phyloP scores from a whole-genome alignment of 2,113 vertebrate species.

The Cynoglossus semilaevis region DNA sequence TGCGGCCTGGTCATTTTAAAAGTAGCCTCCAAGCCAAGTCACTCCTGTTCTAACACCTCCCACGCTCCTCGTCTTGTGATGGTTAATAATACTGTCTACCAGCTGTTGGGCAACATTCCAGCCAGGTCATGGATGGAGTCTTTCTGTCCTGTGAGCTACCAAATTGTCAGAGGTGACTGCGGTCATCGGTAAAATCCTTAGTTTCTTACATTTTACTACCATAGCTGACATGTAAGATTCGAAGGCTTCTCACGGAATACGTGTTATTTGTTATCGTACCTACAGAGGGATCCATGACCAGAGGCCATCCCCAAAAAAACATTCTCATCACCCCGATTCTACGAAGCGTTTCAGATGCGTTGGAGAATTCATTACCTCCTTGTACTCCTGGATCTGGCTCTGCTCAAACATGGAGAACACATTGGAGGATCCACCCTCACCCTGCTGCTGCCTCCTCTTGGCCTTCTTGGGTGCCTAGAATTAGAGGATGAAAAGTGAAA shows the following conservation, averaged over 20 bases:
- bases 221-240: too few species aligned
- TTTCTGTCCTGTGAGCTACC: slow-evolving; percentile 31
- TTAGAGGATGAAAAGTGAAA: slow-evolving; percentile 3
- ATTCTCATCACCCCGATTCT: too few species aligned
- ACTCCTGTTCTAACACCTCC: too few species aligned
- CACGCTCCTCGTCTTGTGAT: too few species aligned
- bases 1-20: too few species aligned
- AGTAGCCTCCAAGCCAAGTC: too few species aligned
- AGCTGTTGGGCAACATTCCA: slow-evolving; percentile 67
- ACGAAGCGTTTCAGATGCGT: not conserved
- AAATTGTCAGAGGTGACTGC: slow-evolving; percentile 27
- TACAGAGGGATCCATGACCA: too few species aligned
- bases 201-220: slow-evolving; percentile 33
- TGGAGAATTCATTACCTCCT: slow-evolving; percentile 79
- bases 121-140: slow-evolving; percentile 38
- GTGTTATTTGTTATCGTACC: too few species aligned
- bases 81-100: slow-evolving; percentile 25
- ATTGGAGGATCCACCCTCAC: slow-evolving; percentile 84
- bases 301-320: too few species aligned
- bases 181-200: slow-evolving; percentile 32
- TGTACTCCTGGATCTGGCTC: slow-evolving; percentile 96
- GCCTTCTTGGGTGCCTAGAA: slow-evolving; percentile 90
- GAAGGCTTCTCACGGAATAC: too few species aligned
- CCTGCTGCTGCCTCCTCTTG: slow-evolving; percentile 86
- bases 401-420: slow-evolving; percentile 97